phyloP scores from a whole-genome alignment of 2,113 vertebrate genomes.

The Protomyctophum bolini region DNA sequence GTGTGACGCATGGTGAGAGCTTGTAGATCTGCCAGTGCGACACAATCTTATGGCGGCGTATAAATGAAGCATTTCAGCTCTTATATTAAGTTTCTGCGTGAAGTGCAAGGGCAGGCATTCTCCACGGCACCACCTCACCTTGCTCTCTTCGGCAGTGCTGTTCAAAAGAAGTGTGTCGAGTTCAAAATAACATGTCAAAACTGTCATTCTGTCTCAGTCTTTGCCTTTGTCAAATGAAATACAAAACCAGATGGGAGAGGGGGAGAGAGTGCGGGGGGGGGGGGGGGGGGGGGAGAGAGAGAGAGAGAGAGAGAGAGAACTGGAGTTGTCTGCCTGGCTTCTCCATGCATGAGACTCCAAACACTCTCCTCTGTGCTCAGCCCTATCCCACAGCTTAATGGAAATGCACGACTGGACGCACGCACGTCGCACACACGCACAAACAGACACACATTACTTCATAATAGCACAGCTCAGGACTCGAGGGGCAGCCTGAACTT shows the following conservation, averaged over 20 bases:
- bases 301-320: neutral
- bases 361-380: constrained; percentile 18
- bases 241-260: neutral
- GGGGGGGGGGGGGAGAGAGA: neutral
- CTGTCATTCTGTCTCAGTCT: constrained; percentile 28
- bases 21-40: too few relatives aligned
- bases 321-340: constrained; percentile 23
- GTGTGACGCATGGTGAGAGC: too few relatives aligned
- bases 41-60: too few relatives aligned
- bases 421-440: constrained; percentile 5
- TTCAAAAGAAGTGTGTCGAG: constrained; percentile 10
- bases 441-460: neutral
- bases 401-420: constrained; percentile 1
- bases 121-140: neutral
- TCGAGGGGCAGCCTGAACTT: constrained; percentile 12
- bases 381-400: constrained; percentile 8
- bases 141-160: constrained; percentile 3
- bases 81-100: too few relatives aligned
- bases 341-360: constrained; percentile 40
- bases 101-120: too few relatives aligned
- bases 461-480: neutral
- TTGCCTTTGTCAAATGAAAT: constrained; percentile 12
- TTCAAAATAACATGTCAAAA: constrained; percentile 36
- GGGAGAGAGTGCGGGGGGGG: too few relatives aligned
- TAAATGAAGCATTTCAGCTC: too few relatives aligned